Percentiles rank a stretch among this genome's conserved stretches.
phyloP scores from a whole-genome alignment of 1,140 invertebrate species.

The Hypsibius dujardini region DNA sequence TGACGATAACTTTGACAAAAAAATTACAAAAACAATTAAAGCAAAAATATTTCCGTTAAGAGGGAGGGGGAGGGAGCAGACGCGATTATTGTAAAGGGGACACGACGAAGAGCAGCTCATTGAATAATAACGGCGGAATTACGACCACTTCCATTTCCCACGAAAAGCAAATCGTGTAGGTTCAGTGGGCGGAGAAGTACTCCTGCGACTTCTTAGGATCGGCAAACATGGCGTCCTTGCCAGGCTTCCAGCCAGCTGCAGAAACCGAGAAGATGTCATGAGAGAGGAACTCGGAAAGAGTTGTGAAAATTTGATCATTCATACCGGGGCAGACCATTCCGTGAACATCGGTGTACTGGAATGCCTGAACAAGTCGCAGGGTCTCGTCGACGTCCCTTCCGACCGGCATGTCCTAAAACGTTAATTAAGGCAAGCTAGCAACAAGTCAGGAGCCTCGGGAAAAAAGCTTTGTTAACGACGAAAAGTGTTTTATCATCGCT shows the following conservation, averaged over 20 bases:
- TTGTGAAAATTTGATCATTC: neutral
- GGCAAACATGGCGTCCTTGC: conserved; percentile 81
- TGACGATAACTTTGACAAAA: too few species aligned
- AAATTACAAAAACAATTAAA: too few species aligned
- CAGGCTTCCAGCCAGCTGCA: conserved; percentile 89
- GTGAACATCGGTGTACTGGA: conserved; percentile 78
- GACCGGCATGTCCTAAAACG: conserved; percentile 55
- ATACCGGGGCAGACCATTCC: conserved; percentile 46
- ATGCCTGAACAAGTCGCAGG: conserved; percentile 67
- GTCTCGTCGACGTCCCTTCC: conserved; percentile 81
- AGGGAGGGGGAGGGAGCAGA: too few species aligned
- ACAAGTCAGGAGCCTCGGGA: too few species aligned
- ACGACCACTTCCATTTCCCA: neutral
- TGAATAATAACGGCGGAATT: neutral
- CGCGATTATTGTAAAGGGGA: too few species aligned
- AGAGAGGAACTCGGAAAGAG: too few species aligned
- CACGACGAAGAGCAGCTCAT: neutral
- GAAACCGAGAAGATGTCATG: conserved; percentile 44
- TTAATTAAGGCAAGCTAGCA: too few species aligned
- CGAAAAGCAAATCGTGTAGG: too few species aligned
- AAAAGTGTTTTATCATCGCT: too few species aligned
- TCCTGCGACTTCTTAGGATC: conserved; percentile 61
- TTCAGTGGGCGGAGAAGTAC: conserved; percentile 46
- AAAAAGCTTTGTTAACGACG: too few species aligned
- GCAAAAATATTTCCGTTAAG: too few species aligned